Conservation (phyloP, 2,797 vertebrate genomes). For the Sphenopsis melanotis region DNA sequence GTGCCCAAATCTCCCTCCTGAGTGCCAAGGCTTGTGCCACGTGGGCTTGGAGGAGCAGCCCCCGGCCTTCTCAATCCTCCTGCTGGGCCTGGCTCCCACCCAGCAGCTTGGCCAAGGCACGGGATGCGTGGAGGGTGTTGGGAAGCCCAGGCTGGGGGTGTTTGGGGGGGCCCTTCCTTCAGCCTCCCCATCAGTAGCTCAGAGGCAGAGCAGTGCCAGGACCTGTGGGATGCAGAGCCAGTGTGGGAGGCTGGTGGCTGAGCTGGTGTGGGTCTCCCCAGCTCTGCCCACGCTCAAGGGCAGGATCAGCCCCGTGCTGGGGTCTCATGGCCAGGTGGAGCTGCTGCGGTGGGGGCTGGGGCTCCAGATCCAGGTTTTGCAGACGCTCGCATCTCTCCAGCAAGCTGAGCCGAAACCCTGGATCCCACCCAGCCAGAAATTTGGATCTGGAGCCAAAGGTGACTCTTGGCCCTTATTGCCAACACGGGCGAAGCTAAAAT, state of each 20-base stretch:
- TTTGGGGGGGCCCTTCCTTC: background rate
- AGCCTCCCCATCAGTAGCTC: background rate
- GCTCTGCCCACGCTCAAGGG: background rate
- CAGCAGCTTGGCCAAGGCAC: background rate
- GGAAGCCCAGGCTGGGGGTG: background rate
- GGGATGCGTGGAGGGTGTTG: rapidly evolving
- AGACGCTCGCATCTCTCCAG: background rate
- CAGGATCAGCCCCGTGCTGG: background rate
- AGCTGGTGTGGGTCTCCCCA: background rate
- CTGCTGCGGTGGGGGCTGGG: background rate
- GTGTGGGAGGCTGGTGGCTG: background rate
- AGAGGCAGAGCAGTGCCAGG: rapidly evolving
- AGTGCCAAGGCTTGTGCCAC: background rate
- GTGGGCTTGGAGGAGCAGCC: background rate
- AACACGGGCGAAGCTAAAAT: background rate
- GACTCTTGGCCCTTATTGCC: conserved; percentile 43
- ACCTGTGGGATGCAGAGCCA: rapidly evolving
- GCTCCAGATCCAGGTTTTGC: conserved; percentile 59
- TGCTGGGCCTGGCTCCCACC: background rate
- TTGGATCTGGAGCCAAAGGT: conserved; percentile 58
- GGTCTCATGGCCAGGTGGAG: background rate
- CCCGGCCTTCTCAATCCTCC: background rate
- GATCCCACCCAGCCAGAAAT: conserved; percentile 41
- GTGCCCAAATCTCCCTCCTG: background rate
- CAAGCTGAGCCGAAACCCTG: conserved; percentile 36